phyloP scores from a whole-genome alignment of 2,888 invertebrate species.

The Lasioglossum oenotherae region DNA sequence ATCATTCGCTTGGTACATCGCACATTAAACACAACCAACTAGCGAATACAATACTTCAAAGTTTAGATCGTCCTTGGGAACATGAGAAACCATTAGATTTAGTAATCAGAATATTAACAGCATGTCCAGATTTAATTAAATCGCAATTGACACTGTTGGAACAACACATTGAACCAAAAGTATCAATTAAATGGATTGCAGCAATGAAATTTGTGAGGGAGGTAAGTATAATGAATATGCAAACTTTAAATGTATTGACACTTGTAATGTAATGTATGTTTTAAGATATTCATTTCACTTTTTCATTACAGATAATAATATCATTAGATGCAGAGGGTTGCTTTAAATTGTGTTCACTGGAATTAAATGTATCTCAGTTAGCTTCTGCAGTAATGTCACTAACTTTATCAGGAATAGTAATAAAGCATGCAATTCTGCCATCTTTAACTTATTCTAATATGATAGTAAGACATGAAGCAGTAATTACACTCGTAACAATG shows the following conservation, averaged over 20 bases:
- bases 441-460: constrained; percentile 74
- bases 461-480: constrained; percentile 79
- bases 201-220: constrained; percentile 78
- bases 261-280: background rate
- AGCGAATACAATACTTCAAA: constrained; percentile 87
- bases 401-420: constrained; percentile 85
- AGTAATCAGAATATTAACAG: constrained; percentile 87
- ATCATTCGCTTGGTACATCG: constrained; percentile 88
- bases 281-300: background rate
- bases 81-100: constrained; percentile 88
- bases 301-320: constrained; percentile 74
- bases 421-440: constrained; percentile 82
- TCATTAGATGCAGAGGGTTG: constrained; percentile 77
- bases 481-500: constrained; percentile 83
- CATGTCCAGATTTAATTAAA: constrained; percentile 90
- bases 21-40: constrained; percentile 87
- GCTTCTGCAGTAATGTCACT: constrained; percentile 85
- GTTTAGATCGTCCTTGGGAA: constrained; percentile 89
- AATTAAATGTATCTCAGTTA: constrained; percentile 86
- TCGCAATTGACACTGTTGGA: constrained; percentile 87
- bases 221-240: constrained; percentile 60
- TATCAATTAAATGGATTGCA: constrained; percentile 78
- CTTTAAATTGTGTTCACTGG: constrained; percentile 84
- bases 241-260: background rate
- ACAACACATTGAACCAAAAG: constrained; percentile 87